Evolutionary conservation across 2,888 invertebrate species (phyloP).

Genomic region (Altica lythri): DNA sequence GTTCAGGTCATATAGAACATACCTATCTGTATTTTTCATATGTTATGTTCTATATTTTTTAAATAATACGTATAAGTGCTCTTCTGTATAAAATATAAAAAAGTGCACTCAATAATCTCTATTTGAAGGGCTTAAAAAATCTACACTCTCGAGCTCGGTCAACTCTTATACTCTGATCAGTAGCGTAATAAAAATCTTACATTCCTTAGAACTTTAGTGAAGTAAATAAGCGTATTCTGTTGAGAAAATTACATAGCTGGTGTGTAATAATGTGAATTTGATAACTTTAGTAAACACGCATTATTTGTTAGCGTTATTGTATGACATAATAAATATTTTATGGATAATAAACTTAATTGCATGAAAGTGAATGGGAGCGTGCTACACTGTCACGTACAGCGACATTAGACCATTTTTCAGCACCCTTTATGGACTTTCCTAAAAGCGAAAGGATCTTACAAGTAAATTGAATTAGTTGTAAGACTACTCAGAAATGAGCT

Average conservation of each 20-base stretch:
- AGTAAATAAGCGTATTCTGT: too few species aligned
- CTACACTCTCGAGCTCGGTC: too few species aligned
- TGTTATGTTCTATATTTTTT: neutral
- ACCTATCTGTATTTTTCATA: too few species aligned
- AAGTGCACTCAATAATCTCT: too few species aligned
- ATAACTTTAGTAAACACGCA: neutral
- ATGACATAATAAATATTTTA: constrained; percentile 4
- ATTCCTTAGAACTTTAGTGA: too few species aligned
- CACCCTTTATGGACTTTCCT: constrained; percentile 16
- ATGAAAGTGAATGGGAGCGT: neutral
- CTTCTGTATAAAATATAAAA: too few species aligned
- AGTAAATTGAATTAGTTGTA: constrained; percentile 21
- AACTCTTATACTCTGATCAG: too few species aligned
- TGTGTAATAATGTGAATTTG: too few species aligned
- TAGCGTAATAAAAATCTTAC: too few species aligned
- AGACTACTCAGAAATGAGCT: constrained; percentile 12
- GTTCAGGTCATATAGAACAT: too few species aligned
- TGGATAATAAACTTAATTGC: constrained; percentile 9
- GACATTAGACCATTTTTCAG: constrained; percentile 19
- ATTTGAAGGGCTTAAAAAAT: too few species aligned
- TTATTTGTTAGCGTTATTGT: neutral
- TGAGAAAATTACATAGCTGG: too few species aligned
- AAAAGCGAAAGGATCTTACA: constrained; percentile 20
- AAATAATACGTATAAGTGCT: neutral
- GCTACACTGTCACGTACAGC: constrained; percentile 19